phyloP scores from a whole-genome alignment of 2,113 vertebrate genomes.

The Fukomys damarensis region DNA sequence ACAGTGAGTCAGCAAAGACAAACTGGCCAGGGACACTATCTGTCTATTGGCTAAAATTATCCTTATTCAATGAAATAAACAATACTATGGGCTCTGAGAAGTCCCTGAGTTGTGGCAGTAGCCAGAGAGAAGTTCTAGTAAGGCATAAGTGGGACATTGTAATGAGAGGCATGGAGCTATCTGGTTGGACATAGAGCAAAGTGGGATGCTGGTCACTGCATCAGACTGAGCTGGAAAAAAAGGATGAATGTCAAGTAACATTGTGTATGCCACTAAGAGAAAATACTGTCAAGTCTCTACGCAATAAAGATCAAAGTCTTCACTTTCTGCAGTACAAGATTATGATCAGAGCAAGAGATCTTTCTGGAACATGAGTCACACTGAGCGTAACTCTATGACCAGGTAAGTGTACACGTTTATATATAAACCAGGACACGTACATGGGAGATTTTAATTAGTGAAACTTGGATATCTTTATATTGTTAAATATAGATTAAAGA shows the following conservation, averaged over 20 bases:
- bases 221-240: not conserved
- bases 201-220: not conserved
- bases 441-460: not conserved
- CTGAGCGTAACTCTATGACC: not conserved
- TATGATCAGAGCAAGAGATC: no score
- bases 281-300: not conserved
- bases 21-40: no score
- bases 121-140: not conserved
- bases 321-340: fast-evolving
- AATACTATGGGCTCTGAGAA: not conserved
- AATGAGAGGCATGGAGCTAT: not conserved
- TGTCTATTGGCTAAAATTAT: not conserved
- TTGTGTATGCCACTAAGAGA: not conserved
- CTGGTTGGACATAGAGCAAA: not conserved
- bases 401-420: fast-evolving
- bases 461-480: not conserved
- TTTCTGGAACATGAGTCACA: not conserved
- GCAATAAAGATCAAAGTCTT: not conserved
- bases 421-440: not conserved
- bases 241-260: not conserved
- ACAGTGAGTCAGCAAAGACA: not conserved
- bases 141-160: no score
- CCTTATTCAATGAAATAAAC: not conserved
- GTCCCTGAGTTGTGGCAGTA: not conserved
- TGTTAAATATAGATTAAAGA: not conserved